phyloP scores from a whole-genome alignment of 2,888 invertebrate genomes.

The Syritta pipiens region DNA sequence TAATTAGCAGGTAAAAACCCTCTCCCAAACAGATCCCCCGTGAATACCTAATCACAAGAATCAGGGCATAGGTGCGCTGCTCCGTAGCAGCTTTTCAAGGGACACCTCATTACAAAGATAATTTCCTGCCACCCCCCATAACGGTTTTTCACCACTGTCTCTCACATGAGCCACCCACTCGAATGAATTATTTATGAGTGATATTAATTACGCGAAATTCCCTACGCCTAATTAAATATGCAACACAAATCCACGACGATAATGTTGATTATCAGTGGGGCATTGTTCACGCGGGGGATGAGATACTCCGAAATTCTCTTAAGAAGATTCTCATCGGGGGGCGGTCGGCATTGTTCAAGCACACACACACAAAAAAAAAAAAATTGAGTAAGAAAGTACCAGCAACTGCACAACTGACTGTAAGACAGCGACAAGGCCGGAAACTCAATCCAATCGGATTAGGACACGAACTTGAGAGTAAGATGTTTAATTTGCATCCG shows the following conservation, averaged over 20 bases:
- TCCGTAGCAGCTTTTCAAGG: slow-evolving; percentile 1
- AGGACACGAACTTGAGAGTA: slow-evolving; percentile 66
- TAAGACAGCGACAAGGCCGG: slow-evolving; percentile 48
- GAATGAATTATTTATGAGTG: slow-evolving; percentile 52
- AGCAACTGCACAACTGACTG: slow-evolving; percentile 33
- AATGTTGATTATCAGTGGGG: slow-evolving; percentile 47
- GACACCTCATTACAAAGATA: slow-evolving; percentile 1
- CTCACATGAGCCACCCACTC: background rate
- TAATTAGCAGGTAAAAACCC: slow-evolving; percentile 8
- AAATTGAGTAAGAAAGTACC: background rate
- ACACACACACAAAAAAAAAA: background rate
- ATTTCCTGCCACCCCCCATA: background rate
- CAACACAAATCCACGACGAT: slow-evolving; percentile 42
- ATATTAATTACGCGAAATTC: slow-evolving; percentile 56
- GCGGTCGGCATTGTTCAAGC: slow-evolving; percentile 16
- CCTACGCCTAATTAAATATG: slow-evolving; percentile 45
- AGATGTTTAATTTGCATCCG: slow-evolving; percentile 69
- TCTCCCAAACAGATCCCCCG: slow-evolving; percentile 1
- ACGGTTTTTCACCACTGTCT: background rate
- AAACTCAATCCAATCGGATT: slow-evolving; percentile 66
- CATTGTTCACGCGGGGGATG: background rate
- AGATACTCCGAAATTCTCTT: slow-evolving; percentile 35
- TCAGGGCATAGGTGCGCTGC: background rate
- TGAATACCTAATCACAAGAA: slow-evolving; percentile 17
- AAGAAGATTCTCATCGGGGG: slow-evolving; percentile 26